Evolutionary conservation across 2,797 vertebrate genomes (phyloP), one percentile per base, ranked within the genome.

Genomic region (Pseudotriccus pelzelni): DNA sequence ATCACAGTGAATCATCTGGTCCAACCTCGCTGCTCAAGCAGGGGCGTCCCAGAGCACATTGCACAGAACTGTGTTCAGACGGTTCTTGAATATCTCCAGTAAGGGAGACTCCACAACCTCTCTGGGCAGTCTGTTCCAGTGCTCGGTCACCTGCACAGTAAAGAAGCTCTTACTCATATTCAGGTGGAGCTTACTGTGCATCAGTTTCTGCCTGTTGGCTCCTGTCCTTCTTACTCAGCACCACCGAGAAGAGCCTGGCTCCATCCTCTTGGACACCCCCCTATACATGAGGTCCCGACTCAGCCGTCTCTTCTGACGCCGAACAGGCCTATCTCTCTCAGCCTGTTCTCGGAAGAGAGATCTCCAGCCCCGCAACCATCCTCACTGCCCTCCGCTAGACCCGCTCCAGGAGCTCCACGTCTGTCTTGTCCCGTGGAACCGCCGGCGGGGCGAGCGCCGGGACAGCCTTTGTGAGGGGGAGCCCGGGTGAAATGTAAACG

Each of bases 401-500:
- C 17, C 30, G 21, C 47, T 75, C 39, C 53, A 22, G 62, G 30
- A 23, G 30, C 25, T 47, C 77, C 63, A 2, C 11, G 25, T 12
- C 25, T 36, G 47, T 30, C 4, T 9, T 19, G 8, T 17, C 0
- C 39, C 0, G 60, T 46, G 60, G 24, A 39, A 59, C 58, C 19
- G 32, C 25, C 12, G 44, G 50, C 58, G n/a, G 50, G 50, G n/a
- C 22, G 24, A 34, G 34, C 6, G 7, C 46, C 12, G 28, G 66
- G 46, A n/a, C 43, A 37, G 56, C 50, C 30, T 37, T 7, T 6
- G 41, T 4, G 13, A 21, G 25, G 16, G 16, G 41, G 25, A 24
- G 44, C 47, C 46, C 53, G 17, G 18, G 4, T 4, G 12, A 3
- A 14, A 2, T 8, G 30, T 4, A 1, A 46, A 24, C 1, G 12